Base-by-base conservation (phyloP, 2,888 invertebrate genomes). In the Drosophila paucipuncta region DNA sequence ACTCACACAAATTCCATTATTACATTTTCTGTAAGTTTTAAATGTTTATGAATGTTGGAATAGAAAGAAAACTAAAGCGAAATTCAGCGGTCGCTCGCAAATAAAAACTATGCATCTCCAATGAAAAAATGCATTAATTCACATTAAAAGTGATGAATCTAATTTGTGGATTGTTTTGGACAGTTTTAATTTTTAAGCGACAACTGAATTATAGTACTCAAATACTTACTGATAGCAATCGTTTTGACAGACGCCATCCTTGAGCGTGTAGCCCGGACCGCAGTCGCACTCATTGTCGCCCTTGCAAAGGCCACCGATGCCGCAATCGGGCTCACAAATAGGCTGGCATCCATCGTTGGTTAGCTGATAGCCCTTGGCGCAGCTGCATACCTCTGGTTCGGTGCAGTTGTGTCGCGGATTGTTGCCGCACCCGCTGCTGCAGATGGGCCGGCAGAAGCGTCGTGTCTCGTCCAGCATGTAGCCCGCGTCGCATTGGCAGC, bases 401-500 rank as follows among this genome's bases (percentile, higher is more conserved):
- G 94, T 82, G 74, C 93, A 93, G 70, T 93, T 92, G 61, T 92
- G 92, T 0, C 87, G 70, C 13, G 73, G 77, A 70, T 82, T 88
- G 25, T 68, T 80, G 25, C 80, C 86, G 49, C 92, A 92, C 1
- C 92, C 91, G 10, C 68, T 88, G 35, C 92, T 93, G 84, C 96
- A 96, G 31, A 93, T 92, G 0, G 96, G 96, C 0, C 94, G 84
- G 80, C 96, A 96, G 85, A 94, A 95, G 78, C 94, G 94, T 31
- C 95, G 94, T 2, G 94, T 94, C 0, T 93, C 91, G 76, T 95
- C 95, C 64, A 95, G 89, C 37, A 91, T 94, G 83, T 94, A 95
- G 0, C 96, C 95, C 2, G 94, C 94, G 73, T 95, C 95, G 87
- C 97, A 97, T 18, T 95, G 93, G 72, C 97, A 97, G 55, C 94